Evolutionary conservation across 2,797 vertebrate species (phyloP).

Genomic region (Lepus townsendii): DNA sequence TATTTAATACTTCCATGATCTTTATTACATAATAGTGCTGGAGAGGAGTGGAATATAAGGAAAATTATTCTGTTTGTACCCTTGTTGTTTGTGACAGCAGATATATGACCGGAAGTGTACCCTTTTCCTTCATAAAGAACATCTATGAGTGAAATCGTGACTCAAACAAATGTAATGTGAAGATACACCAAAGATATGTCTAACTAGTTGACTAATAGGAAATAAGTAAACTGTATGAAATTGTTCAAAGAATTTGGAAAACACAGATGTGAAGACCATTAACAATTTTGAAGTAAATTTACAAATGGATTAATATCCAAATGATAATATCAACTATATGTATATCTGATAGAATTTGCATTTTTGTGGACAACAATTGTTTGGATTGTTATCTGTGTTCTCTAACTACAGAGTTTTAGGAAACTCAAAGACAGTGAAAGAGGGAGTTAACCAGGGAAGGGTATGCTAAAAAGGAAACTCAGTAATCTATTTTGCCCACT

Average conservation of each 20-base stretch:
- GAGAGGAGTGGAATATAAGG: not conserved
- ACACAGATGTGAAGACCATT: not conserved
- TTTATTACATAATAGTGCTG: not conserved
- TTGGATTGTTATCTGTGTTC: not conserved
- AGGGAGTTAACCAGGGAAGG: not conserved
- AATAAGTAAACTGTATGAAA: not conserved
- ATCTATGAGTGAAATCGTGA: not conserved
- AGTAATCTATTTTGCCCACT: not conserved
- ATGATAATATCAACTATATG: not conserved
- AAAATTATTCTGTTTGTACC: not conserved
- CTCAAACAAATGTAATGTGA: not conserved
- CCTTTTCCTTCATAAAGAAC: not conserved
- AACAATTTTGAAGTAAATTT: not conserved
- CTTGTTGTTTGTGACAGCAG: not conserved
- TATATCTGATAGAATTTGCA: not conserved
- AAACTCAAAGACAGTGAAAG: not conserved
- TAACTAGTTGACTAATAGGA: not conserved
- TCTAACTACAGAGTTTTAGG: not conserved
- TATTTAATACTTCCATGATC: not conserved
- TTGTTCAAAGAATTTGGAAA: not conserved
- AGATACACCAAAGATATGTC: not conserved
- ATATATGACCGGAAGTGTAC: not conserved
- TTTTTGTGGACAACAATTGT: not conserved
- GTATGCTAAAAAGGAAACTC: not conserved
- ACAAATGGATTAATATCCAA: not conserved